Evolutionary conservation across 2,888 invertebrate genomes (phyloP).

Genomic region (Phyllotreta cruciferae): DNA sequence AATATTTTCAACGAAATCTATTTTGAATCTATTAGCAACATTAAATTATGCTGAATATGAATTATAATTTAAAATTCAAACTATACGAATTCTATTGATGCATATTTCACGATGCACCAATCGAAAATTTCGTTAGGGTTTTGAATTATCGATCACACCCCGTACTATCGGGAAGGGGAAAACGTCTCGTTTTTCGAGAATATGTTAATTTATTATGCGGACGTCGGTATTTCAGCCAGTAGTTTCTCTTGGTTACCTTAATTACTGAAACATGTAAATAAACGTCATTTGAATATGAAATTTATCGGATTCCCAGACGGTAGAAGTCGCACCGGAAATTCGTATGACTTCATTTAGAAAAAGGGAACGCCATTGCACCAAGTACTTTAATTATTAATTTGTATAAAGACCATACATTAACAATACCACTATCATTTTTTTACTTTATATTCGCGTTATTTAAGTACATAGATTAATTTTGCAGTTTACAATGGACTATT

Average conservation of each 20-base stretch:
- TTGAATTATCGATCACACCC: neutral
- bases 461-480: no score
- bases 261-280: slow-evolving; percentile 59
- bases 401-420: no score
- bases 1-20: no score
- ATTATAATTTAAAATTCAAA: no score
- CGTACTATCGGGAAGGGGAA: neutral
- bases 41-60: no score
- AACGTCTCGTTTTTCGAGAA: slow-evolving; percentile 35
- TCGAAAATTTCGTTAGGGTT: no score
- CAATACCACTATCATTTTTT: no score
- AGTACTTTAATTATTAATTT: neutral
- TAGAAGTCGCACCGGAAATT: slow-evolving; percentile 48
- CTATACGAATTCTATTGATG: no score
- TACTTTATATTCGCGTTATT: no score
- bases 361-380: neutral
- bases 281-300: slow-evolving; percentile 56
- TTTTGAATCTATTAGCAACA: no score
- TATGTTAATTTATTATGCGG: slow-evolving; percentile 52
- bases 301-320: slow-evolving; percentile 55
- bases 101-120: no score
- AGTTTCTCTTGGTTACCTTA: slow-evolving; percentile 52
- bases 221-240: slow-evolving; percentile 50
- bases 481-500: no score
- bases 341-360: slow-evolving; percentile 48